Conservation (phyloP, 1,140 invertebrate genomes). For the Galleria mellonella region DNA sequence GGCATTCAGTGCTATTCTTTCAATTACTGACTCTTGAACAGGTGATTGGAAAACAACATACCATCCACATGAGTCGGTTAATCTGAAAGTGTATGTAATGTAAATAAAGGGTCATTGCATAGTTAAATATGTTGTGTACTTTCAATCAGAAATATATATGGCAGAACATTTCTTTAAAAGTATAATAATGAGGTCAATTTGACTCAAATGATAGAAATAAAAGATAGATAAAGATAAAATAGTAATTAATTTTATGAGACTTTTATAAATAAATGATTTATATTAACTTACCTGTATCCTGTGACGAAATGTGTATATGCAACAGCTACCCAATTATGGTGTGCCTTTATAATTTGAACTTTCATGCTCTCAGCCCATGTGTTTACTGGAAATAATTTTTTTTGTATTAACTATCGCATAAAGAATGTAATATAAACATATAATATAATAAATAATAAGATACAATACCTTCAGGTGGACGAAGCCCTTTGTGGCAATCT, state of each 20-base stretch:
- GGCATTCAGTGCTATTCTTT: conserved; percentile 95
- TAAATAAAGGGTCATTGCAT: no score
- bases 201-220: no score
- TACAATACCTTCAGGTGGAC: conserved; percentile 42
- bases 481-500: conserved; percentile 75
- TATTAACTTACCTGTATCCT: conserved; percentile 91
- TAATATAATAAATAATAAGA: background rate
- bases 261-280: no score
- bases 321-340: conserved; percentile 98
- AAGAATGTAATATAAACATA: no score
- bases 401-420: conserved; percentile 4
- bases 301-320: conserved; percentile 97
- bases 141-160: no score
- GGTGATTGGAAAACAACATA: conserved; percentile 95
- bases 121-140: no score
- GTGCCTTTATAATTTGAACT: conserved; percentile 95
- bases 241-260: no score
- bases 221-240: conserved; percentile 5
- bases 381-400: conserved; percentile 43
- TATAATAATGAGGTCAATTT: no score
- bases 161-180: no score
- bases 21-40: conserved; percentile 91
- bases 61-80: conserved; percentile 97
- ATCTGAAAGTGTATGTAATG: conserved; percentile 76
- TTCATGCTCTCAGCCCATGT: conserved; percentile 88